These are phyloP conservation scores for Orthosia cruda DNA, from an alignment of 2,888 invertebrate genomes.

Conservation along the genomic window DNA sequence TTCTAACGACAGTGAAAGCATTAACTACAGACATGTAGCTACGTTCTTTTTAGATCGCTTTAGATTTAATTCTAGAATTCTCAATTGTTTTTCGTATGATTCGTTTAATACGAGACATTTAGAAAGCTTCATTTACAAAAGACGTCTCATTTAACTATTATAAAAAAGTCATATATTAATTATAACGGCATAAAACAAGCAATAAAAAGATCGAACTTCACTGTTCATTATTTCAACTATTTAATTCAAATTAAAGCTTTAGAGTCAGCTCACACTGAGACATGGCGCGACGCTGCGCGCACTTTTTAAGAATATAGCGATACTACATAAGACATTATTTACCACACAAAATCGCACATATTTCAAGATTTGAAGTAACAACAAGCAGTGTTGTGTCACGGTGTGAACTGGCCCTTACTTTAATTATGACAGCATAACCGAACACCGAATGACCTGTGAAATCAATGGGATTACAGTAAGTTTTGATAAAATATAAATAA, in stretches of 20 bases:
- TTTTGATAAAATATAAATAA: background rate
- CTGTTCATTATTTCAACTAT: background rate
- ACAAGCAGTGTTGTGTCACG: no score
- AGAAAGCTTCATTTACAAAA: slow-evolving; percentile 10
- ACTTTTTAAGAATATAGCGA: no score
- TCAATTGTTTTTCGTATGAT: background rate
- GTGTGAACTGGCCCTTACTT: no score
- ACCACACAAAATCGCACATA: no score
- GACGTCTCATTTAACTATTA: no score
- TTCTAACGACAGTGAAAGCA: slow-evolving; percentile 13
- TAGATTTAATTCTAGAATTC: no score
- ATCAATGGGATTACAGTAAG: background rate
- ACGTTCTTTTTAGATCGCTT: slow-evolving; percentile 17
- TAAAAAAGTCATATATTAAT: no score
- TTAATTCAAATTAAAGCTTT: background rate
- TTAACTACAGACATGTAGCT: slow-evolving; percentile 14
- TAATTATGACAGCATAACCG: background rate
- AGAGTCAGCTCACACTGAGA: no score
- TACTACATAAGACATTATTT: no score
- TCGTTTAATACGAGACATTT: background rate
- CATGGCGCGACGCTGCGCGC: no score
- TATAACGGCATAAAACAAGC: background rate
- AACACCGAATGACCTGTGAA: background rate
- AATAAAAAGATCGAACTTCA: background rate
- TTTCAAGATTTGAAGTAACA: no score